Evolutionary conservation across 2,113 vertebrate genomes (phyloP), one percentile per base, ranked within the genome.

Genomic region (Setophaga kirtlandii): DNA sequence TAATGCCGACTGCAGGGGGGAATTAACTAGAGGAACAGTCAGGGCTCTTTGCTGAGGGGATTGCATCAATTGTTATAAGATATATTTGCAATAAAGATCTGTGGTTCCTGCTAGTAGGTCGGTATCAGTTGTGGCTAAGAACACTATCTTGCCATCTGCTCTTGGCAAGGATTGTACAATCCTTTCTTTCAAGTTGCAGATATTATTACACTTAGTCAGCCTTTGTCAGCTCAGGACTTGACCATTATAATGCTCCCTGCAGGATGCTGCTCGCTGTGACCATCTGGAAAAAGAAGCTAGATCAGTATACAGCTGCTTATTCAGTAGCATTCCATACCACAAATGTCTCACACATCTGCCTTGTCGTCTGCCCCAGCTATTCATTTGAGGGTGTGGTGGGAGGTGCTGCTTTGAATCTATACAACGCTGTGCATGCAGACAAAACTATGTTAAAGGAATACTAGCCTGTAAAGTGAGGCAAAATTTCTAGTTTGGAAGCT

Each of bases 131-230:
- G 87, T 92, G 89, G 89, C 81, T 94, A 52, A 91, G 95, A 82
- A 89, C 64, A 31, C 81, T 95, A 92, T 95, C 96, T 89, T 91
- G 91, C 96, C 94, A 96, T 97, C 96, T 95, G 95, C 5, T 95
- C 89, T 82, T 93, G 91, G 87, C 94, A 91, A 73, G 60, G 91
- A 76, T 33, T 76, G 89, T 89, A 92, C 93, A 95, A 95, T 82
- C 74, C 65, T 82, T 95, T 89, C 83, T 95, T 95, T 94, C 91
- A 93, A 94, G 93, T 93, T 8, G 11, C 84, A 96, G 96, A 96
- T 97, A 96, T 85, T 90, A 93, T 96, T 96, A 96, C 93, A 95
- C 91, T 94, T 95, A 96, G 79, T 96, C 91, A 96, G 93, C 86
- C 93, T 90, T 95, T 92, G 93, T 96, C 96, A 95, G 83, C 80